These are phyloP conservation scores for Cerceris ruficornis DNA, from an alignment of 2,888 invertebrate species.

Conservation along the genomic window DNA sequence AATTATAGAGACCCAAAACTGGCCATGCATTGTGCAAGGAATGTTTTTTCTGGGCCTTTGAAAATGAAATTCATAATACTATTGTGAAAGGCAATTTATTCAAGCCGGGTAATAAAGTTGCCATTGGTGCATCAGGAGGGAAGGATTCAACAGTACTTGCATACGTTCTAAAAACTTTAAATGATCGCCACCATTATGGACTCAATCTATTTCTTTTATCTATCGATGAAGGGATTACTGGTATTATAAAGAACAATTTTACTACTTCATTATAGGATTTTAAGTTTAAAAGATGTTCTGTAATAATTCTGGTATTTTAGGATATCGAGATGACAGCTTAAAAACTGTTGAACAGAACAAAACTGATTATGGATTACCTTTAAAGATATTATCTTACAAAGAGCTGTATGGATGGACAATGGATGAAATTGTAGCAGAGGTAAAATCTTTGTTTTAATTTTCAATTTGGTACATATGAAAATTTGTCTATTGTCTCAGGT, in stretches of 20 bases:
- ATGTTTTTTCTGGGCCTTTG: constrained; percentile 97
- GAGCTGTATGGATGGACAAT: constrained; percentile 99
- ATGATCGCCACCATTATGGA: constrained; percentile 94
- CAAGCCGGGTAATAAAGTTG: constrained; percentile 91
- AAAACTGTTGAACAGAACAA: constrained; percentile 98
- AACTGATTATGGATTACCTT: constrained; percentile 95
- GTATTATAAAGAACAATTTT: constrained; percentile 71
- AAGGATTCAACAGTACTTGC: constrained; percentile 99
- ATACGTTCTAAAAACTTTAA: constrained; percentile 94
- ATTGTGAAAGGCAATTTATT: constrained; percentile 92
- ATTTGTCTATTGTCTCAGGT: constrained; percentile 81
- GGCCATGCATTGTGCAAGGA: constrained; percentile 96
- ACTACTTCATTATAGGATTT: constrained; percentile 3
- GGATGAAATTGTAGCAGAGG: constrained; percentile 97
- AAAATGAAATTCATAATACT: constrained; percentile 96
- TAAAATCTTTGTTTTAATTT: constrained; percentile 72
- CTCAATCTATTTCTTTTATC: constrained; percentile 95
- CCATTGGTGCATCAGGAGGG: constrained; percentile 96
- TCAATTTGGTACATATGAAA: not conserved
- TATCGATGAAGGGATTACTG: constrained; percentile 99
- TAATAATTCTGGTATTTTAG: constrained; percentile 74
- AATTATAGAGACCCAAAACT: constrained; percentile 92
- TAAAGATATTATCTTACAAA: constrained; percentile 98
- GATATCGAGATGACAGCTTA: constrained; percentile 97
- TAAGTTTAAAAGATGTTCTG: not conserved